These are phyloP conservation scores for Ecliptopera silaceata DNA, from an alignment of 2,888 invertebrate genomes.

Conservation along the genomic window DNA sequence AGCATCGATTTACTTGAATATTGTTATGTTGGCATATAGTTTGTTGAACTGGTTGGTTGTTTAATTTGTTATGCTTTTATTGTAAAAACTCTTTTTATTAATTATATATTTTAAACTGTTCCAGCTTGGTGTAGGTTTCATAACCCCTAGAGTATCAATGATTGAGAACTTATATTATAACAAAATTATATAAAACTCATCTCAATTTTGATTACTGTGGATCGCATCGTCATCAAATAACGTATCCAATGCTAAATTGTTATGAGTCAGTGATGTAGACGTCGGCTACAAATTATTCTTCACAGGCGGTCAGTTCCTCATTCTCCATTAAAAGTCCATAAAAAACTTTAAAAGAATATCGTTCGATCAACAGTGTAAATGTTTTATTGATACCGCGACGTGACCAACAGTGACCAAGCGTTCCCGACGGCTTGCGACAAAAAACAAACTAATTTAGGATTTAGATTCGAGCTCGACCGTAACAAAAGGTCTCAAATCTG, in stretches of 20 bases:
- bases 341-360: constrained; percentile 27
- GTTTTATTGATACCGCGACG: constrained; percentile 53
- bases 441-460: constrained; percentile 77
- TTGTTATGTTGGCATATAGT: constrained; percentile 40
- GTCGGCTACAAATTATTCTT: constrained; percentile 24
- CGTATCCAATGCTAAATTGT: constrained; percentile 19
- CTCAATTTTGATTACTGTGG: not conserved
- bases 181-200: not conserved
- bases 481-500: constrained; percentile 64
- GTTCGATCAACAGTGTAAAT: constrained; percentile 39
- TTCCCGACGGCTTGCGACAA: constrained; percentile 59
- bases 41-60: constrained; percentile 43
- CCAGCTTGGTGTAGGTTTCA: not conserved
- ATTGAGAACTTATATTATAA: not conserved
- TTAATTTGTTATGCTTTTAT: not conserved
- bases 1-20: constrained; percentile 54
- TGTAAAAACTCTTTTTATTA: no score
- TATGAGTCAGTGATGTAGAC: constrained; percentile 19
- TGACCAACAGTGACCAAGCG: constrained; percentile 66
- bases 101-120: no score
- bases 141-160: not conserved
- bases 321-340: constrained; percentile 21
- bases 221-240: constrained; percentile 9
- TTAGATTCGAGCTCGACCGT: constrained; percentile 68
- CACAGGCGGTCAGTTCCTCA: constrained; percentile 27